Evolutionary conservation across 2,888 invertebrate species (phyloP).

Genomic region (Pachydiplax longipennis): DNA sequence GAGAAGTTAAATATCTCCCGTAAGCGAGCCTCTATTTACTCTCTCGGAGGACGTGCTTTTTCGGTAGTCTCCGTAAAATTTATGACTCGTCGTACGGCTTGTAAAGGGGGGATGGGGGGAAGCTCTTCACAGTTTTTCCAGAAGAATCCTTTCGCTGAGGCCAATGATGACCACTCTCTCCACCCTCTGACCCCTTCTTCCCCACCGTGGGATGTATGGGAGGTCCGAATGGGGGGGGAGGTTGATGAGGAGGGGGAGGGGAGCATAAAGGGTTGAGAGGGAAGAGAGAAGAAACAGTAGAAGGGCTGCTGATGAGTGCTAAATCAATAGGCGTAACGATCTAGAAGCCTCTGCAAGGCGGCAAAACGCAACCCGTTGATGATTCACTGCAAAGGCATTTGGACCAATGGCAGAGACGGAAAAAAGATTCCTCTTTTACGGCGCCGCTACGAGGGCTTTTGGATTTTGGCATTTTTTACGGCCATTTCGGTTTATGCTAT

Average conservation of each 20-base stretch:
- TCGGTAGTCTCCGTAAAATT: background rate
- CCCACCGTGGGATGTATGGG: background rate
- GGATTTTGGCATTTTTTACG: background rate
- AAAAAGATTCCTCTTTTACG: background rate
- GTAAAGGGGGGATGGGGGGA: background rate
- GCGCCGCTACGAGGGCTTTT: background rate
- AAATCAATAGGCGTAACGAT: conserved; percentile 44
- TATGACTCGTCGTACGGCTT: background rate
- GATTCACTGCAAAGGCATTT: conserved; percentile 40
- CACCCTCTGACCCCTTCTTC: background rate
- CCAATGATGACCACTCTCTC: background rate
- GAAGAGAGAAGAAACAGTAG: background rate
- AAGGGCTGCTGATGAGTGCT: conserved; percentile 31
- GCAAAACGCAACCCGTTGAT: conserved; percentile 31
- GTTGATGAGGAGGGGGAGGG: background rate
- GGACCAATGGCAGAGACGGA: background rate
- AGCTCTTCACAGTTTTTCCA: background rate
- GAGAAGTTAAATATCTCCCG: background rate
- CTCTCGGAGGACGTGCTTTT: background rate
- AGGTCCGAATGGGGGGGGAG: background rate
- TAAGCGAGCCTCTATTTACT: background rate
- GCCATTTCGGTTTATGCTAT: background rate
- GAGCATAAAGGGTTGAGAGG: conserved; percentile 1
- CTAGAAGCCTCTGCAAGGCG: conserved; percentile 43
- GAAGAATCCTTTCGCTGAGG: background rate